Percentiles rank a stretch among this genome's conserved stretches.
Evolutionary conservation across 2,888 invertebrate species (phyloP).

Genomic region (Cryptus armator): DNA sequence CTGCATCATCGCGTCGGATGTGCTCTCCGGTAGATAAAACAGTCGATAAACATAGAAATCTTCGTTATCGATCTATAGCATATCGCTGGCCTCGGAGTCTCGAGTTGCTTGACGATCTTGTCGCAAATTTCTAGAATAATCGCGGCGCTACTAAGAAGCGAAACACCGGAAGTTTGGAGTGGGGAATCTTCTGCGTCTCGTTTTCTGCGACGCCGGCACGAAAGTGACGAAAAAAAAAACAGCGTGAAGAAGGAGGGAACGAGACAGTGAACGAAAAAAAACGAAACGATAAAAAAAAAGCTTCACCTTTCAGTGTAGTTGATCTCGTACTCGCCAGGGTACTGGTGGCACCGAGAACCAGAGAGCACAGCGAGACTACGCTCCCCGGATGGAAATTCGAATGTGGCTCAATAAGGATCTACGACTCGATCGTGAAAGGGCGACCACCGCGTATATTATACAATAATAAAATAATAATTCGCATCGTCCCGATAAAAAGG

Average conservation of each 20-base stretch:
- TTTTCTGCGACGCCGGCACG: conserved; percentile 57
- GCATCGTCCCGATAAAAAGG: conserved; percentile 10
- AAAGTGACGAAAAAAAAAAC: conserved; percentile 34
- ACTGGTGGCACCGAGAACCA: conserved; percentile 10
- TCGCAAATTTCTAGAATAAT: not conserved
- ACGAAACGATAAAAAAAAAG: conserved; percentile 44
- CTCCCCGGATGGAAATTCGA: conserved; percentile 68
- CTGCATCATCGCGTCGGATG: not conserved
- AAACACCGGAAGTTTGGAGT: conserved; percentile 8
- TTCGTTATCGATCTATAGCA: conserved; percentile 16
- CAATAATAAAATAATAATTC: conserved; percentile 7
- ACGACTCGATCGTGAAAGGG: conserved; percentile 62
- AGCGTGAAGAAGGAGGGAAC: conserved; percentile 8
- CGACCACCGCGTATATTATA: conserved; percentile 52
- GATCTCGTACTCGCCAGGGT: conserved; percentile 62
- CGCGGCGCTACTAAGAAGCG: conserved; percentile 13
- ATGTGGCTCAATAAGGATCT: conserved; percentile 66
- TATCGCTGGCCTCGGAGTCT: not conserved
- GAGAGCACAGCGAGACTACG: conserved; percentile 36
- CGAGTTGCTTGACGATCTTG: conserved; percentile 1
- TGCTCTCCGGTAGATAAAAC: conserved; percentile 1
- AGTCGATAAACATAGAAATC: conserved; percentile 17
- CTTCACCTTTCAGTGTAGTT: conserved; percentile 62
- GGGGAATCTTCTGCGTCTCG: conserved; percentile 52
- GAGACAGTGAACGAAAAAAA: conserved; percentile 31